Evolutionary conservation across 2,113 vertebrate species (phyloP).

Genomic region (Oncorhynchus kisutch): DNA sequence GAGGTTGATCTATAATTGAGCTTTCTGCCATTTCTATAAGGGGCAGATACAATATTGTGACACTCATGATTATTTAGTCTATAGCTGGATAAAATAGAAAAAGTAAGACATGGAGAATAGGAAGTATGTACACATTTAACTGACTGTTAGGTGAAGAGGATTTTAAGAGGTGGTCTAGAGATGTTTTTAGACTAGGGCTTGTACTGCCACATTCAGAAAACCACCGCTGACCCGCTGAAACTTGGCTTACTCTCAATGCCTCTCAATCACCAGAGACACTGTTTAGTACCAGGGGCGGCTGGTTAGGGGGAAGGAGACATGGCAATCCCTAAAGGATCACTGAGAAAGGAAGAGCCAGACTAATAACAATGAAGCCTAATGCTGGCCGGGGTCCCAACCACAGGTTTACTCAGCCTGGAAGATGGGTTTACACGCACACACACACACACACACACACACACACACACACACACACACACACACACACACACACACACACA

Average conservation of each 20-base stretch:
- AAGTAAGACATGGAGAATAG: no score
- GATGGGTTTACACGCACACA: conserved; percentile 33
- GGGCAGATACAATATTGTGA: background rate
- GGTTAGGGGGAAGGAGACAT: conserved; percentile 21
- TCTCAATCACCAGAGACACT: conserved; percentile 23
- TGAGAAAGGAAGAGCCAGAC: conserved; percentile 50
- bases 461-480: no score
- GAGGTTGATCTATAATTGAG: no score
- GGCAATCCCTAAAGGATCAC: conserved; percentile 56
- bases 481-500: conserved; percentile 9
- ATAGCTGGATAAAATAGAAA: background rate
- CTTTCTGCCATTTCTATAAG: background rate
- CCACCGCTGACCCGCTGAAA: conserved; percentile 10
- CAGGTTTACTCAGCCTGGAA: conserved; percentile 56
- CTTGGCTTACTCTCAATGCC: conserved; percentile 40
- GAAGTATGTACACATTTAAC: background rate
- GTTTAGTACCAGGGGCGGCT: conserved; percentile 26
- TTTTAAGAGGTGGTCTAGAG: background rate
- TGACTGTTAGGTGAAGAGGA: background rate
- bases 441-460: no score
- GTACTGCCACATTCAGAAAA: background rate
- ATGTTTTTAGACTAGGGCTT: no score
- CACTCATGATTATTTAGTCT: no score
- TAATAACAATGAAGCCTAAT: conserved; percentile 58
- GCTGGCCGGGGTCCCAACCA: conserved; percentile 59